Evolutionary conservation across 92 coral and sea anemone genomes (phyloP).

Genomic region (Phymanthus crucifer): DNA sequence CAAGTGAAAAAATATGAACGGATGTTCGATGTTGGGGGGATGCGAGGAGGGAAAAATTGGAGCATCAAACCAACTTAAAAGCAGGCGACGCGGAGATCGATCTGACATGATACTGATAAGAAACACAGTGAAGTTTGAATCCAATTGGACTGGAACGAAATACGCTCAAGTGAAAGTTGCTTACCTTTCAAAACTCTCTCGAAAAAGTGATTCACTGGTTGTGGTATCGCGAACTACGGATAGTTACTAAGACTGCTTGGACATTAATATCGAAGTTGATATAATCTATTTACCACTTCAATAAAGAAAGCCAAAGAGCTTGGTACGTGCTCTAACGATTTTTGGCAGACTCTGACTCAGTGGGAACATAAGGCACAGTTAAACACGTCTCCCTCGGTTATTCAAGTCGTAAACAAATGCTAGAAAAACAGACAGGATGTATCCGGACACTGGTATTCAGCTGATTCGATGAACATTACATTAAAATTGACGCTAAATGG

Average conservation of each 20-base stretch:
- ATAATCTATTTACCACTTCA: neutral
- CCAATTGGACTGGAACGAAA: too few species aligned
- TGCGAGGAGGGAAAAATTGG: too few species aligned
- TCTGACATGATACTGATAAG: too few species aligned
- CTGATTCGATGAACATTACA: neutral
- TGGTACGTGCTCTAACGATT: neutral
- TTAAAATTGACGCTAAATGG: neutral
- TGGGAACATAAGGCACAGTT: neutral
- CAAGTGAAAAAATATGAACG: too few species aligned
- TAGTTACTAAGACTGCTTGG: neutral
- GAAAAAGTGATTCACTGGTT: neutral
- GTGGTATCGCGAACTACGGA: neutral
- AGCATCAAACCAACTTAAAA: too few species aligned
- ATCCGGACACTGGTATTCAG: slow-evolving; percentile 6
- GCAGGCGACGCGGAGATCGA: too few species aligned
- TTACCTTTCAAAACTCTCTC: neutral
- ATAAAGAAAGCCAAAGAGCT: neutral
- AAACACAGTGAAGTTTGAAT: too few species aligned
- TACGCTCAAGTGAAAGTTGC: neutral
- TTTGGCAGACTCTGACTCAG: neutral
- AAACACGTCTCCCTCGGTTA: neutral
- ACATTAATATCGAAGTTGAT: neutral
- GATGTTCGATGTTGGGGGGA: too few species aligned
- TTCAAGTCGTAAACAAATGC: neutral
- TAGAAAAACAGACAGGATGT: neutral